Evolutionary conservation across 2,888 invertebrate genomes (phyloP), one percentile per base, ranked within the genome.

Genomic region (Dynastes grantii): DNA sequence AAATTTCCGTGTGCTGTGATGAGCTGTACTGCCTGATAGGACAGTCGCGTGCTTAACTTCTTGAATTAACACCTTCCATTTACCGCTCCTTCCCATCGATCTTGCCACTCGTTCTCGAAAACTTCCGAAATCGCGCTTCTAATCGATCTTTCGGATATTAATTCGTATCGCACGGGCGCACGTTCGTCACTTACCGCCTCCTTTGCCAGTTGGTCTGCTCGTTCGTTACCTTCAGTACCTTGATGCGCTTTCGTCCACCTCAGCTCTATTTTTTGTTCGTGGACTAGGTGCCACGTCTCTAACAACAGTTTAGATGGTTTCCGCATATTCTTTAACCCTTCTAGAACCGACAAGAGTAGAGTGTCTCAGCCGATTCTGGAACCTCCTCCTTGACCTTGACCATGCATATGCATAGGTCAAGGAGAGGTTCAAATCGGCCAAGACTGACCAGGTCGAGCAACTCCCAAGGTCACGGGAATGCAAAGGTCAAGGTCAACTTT

Each of bases 1-100:
- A 58, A 76, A 32, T 76, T 76, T 1, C 75, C 75, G 61, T 76
- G 75, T 9, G 63, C 61, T 0, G 63, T 76, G 8, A 61, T n/a
- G 5, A 75, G 13, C 22, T 76, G 37, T 22, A 63, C 63, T 2
- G 75, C 75, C 63, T 76, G 75, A 40, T 76, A 76, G 11, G 75
- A 45, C 8, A 63, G 45, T 37, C n/a, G 8, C 3, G 53, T 29
- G 1, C 37, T 4, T 37, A 71, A 29, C 53, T 71, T n/a, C 2
- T 55, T 53, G 27, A 71, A 71, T 16, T 27, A n/a, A n/a, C n/a
- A 73, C 16, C 55, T 55, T 2, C 67, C 67, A 4, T n/a, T 45
- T 9, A 22, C 2, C 22, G 67, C 67, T 9, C 11, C 2, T 5
- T 67, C 67, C 67, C 67, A 67, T 2, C 49, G 11, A 40, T n/a